These are phyloP conservation scores for Chaunax sp. DNA, from an alignment of 2,797 vertebrate species.

Conservation along the genomic window DNA sequence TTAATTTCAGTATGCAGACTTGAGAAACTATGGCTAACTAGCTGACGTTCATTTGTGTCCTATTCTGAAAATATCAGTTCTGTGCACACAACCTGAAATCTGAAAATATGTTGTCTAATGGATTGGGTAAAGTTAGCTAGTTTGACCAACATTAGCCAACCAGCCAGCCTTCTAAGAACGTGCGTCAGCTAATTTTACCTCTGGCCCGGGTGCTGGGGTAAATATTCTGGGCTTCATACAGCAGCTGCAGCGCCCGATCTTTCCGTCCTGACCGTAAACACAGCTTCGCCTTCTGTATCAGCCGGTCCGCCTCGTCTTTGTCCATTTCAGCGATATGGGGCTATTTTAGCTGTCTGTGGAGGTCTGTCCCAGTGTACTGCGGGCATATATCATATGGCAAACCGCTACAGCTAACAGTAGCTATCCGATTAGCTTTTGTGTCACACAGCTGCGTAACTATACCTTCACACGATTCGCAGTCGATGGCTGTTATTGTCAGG, in stretches of 20 bases:
- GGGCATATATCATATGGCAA: conserved; percentile 57
- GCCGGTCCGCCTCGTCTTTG: conserved; percentile 84
- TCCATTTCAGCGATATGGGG: conserved; percentile 68
- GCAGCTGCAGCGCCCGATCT: conserved; percentile 83
- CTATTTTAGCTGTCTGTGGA: conserved; percentile 1
- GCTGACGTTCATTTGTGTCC: neutral
- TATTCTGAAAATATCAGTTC: conserved; percentile 8
- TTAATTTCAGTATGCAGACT: conserved; percentile 7
- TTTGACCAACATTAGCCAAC: conserved; percentile 21
- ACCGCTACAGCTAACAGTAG: conserved; percentile 37
- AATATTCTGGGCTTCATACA: conserved; percentile 84
- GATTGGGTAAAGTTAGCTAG: neutral
- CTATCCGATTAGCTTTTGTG: conserved; percentile 57
- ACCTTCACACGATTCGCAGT: conserved; percentile 15
- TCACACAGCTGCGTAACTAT: conserved; percentile 65
- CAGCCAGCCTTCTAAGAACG: conserved; percentile 38
- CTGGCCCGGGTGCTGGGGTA: conserved; percentile 85
- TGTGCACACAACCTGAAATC: neutral
- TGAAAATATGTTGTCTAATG: neutral
- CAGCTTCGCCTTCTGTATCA: conserved; percentile 87
- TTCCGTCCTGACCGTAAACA: conserved; percentile 85
- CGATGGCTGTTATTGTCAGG: conserved; percentile 19
- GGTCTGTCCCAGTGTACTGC: conserved; percentile 22
- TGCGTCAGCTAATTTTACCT: conserved; percentile 81
- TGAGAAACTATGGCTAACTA: neutral